Conservation (phyloP, 1,140 invertebrate genomes). For the Temnothorax longispinosus region DNA sequence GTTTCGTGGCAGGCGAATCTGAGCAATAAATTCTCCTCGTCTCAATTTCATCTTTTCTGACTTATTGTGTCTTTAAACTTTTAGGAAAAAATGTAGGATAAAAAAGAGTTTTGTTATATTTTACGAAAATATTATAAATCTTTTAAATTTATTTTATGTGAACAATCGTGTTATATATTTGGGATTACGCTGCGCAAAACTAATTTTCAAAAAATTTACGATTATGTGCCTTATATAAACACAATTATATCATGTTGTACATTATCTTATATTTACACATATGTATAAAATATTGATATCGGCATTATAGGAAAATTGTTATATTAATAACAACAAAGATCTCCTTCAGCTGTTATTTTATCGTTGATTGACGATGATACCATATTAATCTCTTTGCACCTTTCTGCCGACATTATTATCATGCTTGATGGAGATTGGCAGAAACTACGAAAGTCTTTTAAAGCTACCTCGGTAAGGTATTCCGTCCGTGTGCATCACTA, state of each 20-base stretch:
- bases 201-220: conserved; percentile 1
- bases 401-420: conserved; percentile 38
- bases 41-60: conserved; percentile 5
- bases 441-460: conserved; percentile 62
- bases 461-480: conserved; percentile 8
- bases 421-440: conserved; percentile 64
- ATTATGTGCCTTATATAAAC: background rate
- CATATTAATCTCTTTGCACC: conserved; percentile 40
- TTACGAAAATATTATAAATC: background rate
- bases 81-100: background rate
- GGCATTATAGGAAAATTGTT: background rate
- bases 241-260: background rate
- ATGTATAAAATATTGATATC: background rate
- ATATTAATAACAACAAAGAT: background rate
- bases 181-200: background rate
- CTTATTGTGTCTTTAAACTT: conserved; percentile 1
- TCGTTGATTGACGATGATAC: conserved; percentile 51
- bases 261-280: background rate
- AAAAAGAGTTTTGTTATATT: background rate
- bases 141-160: conserved; percentile 9
- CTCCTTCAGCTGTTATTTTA: background rate
- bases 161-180: background rate
- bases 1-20: background rate
- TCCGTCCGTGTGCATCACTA: conserved; percentile 12
- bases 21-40: background rate